Evolutionary conservation across 2,888 invertebrate species (phyloP).

Genomic region (Idaea biselata): DNA sequence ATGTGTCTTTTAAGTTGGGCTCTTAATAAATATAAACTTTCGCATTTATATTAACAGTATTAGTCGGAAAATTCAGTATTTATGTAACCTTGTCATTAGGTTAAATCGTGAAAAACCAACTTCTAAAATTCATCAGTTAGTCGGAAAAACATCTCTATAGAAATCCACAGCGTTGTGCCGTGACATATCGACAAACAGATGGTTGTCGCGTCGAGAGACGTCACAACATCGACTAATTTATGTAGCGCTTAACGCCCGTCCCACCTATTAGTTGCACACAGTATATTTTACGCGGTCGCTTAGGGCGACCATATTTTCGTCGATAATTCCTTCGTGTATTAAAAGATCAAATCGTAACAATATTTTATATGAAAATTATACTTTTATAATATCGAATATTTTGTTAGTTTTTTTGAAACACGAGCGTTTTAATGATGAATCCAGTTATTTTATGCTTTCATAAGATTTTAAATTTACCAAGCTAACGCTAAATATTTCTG

Average conservation of each 20-base stretch:
- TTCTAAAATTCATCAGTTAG: too few species aligned
- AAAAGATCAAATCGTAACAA: slow-evolving; percentile 14
- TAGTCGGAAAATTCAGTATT: too few species aligned
- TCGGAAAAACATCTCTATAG: slow-evolving; percentile 38
- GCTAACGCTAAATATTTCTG: background rate
- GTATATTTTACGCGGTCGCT: slow-evolving; percentile 63
- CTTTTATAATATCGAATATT: background rate
- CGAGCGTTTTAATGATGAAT: background rate
- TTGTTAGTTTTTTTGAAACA: background rate
- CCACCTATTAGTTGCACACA: slow-evolving; percentile 77
- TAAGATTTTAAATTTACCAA: background rate
- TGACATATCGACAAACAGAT: slow-evolving; percentile 80
- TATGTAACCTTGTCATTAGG: too few species aligned
- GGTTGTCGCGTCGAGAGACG: slow-evolving; percentile 60
- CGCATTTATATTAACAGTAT: too few species aligned
- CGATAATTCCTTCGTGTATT: slow-evolving; percentile 27
- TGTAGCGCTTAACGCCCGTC: slow-evolving; percentile 77
- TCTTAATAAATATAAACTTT: too few species aligned
- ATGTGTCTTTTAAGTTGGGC: too few species aligned
- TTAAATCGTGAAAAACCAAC: too few species aligned
- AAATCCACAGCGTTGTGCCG: slow-evolving; percentile 53
- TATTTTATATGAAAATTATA: slow-evolving; percentile 12
- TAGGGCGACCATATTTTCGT: slow-evolving; percentile 51
- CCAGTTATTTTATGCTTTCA: background rate
- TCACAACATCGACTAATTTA: slow-evolving; percentile 79